Evolutionary conservation across 1,140 invertebrate genomes (phyloP).

Genomic region (Temnothorax curvispinosus): DNA sequence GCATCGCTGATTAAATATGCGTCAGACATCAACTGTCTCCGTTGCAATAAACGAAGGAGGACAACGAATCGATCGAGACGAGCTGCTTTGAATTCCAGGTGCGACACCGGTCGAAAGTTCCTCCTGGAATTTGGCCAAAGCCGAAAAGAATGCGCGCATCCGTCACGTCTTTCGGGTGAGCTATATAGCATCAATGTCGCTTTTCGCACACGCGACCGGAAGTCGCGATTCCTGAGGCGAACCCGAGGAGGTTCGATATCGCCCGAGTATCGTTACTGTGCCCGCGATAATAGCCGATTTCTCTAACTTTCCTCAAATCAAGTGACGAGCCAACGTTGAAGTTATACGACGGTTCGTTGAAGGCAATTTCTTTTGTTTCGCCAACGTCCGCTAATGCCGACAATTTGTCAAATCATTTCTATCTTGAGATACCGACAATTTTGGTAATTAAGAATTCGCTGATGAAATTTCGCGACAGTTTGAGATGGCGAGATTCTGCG

Average conservation of each 20-base stretch:
- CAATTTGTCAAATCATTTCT: neutral
- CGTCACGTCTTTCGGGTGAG: slow-evolving; percentile 20
- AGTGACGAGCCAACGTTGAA: slow-evolving; percentile 27
- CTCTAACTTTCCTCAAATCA: slow-evolving; percentile 50
- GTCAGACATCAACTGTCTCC: slow-evolving; percentile 2
- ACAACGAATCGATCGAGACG: neutral
- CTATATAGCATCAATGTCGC: slow-evolving; percentile 59
- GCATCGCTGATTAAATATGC: slow-evolving; percentile 39
- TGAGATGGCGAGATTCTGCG: neutral
- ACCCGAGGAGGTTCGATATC: slow-evolving; percentile 7
- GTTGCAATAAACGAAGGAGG: slow-evolving; percentile 49
- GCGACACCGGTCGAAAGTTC: slow-evolving; percentile 71
- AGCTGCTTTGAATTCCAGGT: slow-evolving; percentile 71
- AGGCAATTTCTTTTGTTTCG: slow-evolving; percentile 39
- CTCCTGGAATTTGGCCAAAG: slow-evolving; percentile 77
- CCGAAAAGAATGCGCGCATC: slow-evolving; percentile 63
- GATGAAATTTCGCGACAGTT: neutral
- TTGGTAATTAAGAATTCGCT: neutral
- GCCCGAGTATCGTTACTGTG: neutral
- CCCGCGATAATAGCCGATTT: slow-evolving; percentile 28
- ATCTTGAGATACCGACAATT: neutral
- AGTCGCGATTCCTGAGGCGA: neutral
- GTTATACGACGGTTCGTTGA: slow-evolving; percentile 23
- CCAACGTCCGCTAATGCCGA: neutral
- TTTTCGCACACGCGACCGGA: slow-evolving; percentile 52